A percentile compares a stretch with the other conserved stretches of the same genome.
Conservation (phyloP, 2,888 invertebrate species). For the Brachypalpus laphriformis region DNA sequence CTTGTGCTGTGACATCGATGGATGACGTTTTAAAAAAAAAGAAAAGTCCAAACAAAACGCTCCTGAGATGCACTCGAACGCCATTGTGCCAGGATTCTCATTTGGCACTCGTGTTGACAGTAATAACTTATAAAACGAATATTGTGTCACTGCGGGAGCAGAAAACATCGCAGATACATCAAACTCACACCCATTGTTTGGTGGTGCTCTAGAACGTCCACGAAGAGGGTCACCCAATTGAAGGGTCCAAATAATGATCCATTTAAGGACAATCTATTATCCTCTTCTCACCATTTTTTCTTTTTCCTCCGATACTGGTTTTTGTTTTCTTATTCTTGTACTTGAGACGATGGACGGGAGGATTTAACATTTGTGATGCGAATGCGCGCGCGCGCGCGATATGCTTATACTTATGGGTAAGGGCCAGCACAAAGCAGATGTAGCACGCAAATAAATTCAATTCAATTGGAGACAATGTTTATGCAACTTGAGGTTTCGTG, state of each 20-base stretch:
- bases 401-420: slow-evolving; percentile 47
- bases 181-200: slow-evolving; percentile 45
- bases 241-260: slow-evolving; percentile 46
- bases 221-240: slow-evolving; percentile 18
- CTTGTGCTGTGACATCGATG: slow-evolving; percentile 37
- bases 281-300: slow-evolving; percentile 30
- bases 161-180: slow-evolving; percentile 42
- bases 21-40: background rate
- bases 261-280: slow-evolving; percentile 44
- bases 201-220: slow-evolving; percentile 13
- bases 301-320: slow-evolving; percentile 13
- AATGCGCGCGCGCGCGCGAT: slow-evolving; percentile 16
- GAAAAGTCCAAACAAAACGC: background rate
- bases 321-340: slow-evolving; percentile 6
- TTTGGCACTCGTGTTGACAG: slow-evolving; percentile 60
- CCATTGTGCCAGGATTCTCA: slow-evolving; percentile 40
- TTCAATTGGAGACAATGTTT: slow-evolving; percentile 63
- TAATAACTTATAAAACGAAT: slow-evolving; percentile 58
- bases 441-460: slow-evolving; percentile 73
- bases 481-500: slow-evolving; percentile 61
- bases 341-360: slow-evolving; percentile 27
- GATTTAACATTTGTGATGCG: slow-evolving; percentile 44
- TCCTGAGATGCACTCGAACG: slow-evolving; percentile 47
- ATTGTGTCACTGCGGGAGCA: slow-evolving; percentile 69
- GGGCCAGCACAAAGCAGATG: slow-evolving; percentile 62